These are phyloP conservation scores for Spatulosminthurus flaviceps DNA, from an alignment of 2,888 invertebrate genomes.

Conservation along the genomic window DNA sequence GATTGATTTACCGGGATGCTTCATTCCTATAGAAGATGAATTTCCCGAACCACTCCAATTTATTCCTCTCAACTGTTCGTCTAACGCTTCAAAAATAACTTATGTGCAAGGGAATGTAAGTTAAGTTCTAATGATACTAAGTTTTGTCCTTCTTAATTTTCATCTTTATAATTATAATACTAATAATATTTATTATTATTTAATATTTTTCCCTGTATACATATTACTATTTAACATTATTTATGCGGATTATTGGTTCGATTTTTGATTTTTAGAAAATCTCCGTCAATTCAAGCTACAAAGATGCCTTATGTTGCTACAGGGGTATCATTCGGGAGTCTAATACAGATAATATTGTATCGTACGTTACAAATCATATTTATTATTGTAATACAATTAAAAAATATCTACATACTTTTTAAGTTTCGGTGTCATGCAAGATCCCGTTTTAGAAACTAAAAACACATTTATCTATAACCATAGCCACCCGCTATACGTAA, in stretches of 20 bases:
- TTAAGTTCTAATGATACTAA: not conserved
- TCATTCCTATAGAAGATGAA: constrained; percentile 40
- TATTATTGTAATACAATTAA: not conserved
- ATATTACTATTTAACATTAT: not conserved
- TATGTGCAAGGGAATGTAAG: constrained; percentile 41
- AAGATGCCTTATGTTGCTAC: constrained; percentile 35
- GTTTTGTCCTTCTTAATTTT: not conserved
- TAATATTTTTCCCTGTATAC: not conserved
- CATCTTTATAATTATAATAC: not conserved
- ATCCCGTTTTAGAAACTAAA: no score
- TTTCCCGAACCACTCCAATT: not conserved
- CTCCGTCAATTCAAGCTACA: constrained; percentile 27
- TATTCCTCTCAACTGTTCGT: constrained; percentile 30
- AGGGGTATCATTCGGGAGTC: constrained; percentile 24
- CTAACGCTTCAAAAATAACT: constrained; percentile 32
- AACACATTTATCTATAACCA: no score
- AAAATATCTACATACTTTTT: not conserved
- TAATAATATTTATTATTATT: not conserved
- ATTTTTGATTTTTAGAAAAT: constrained; percentile 28
- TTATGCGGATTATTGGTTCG: not conserved
- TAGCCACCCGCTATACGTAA: no score
- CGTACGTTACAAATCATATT: constrained; percentile 22
- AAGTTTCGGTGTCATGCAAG: not conserved
- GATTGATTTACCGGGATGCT: constrained; percentile 35
- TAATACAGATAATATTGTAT: constrained; percentile 21